Evolutionary conservation across 2,113 vertebrate genomes (phyloP), one percentile per base, ranked within the genome.

Genomic region (Ancistrus triradiatus): DNA sequence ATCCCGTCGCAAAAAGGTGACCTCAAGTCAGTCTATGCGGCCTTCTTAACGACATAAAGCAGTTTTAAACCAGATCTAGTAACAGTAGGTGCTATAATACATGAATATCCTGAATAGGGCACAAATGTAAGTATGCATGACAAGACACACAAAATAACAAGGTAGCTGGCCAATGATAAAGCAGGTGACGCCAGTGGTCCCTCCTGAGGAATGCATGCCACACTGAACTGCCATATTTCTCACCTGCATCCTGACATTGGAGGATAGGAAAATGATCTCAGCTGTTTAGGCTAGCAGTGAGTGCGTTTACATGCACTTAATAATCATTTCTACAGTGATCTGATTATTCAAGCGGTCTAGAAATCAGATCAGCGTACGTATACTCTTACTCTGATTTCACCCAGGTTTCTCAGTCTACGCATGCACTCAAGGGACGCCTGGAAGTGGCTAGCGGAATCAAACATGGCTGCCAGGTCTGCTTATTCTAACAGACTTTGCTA

Each of bases 171-270:
- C 18, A 33, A 35, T 6, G 40, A 14, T 11, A 18, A 9, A 27
- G 11, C 53, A 59, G 52, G 42, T 61, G 38, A 19, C 15, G 18
- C 6, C 10, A 2, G 17, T 6, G 7, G 9, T 49, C 25, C 25
- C 35, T 76, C 65, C 75, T 68, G 70, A 51, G 74, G 66, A 81
- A 74, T 49, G 66, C 40, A 69, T 42, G 44, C 78, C 50, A 64
- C 87, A 83, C 72, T 37, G 58, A 76, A 72, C 49, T 60, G 80
- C 61, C 77, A 74, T 72, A 83, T 86, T 84, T 83, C 84, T 80
- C 87, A 87, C 85, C 68, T 70, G 46, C 66, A 63, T 74, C 56
- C 24, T 50, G 62, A 33, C 40, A 57, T 52, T 51, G 52, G 31
- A 46, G 22, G 4, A 31, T n/a, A 59, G 38, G 37, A 52, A 63